Percentiles rank a stretch among this genome's conserved stretches.
Conservation (phyloP, 2,797 vertebrate genomes). For the Anguilla megastoma region DNA sequence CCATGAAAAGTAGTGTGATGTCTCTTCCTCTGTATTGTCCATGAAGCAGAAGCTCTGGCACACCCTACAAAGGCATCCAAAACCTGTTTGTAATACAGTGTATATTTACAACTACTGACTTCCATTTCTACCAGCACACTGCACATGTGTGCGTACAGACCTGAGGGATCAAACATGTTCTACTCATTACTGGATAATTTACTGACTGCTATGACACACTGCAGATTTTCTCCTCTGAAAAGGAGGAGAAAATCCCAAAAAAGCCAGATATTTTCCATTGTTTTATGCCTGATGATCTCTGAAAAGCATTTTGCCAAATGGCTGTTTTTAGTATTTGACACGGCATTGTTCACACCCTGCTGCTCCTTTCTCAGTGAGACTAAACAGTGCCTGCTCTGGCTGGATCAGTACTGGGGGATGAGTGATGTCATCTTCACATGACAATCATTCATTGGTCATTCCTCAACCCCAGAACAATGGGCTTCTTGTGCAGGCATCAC, state of each 20-base stretch:
- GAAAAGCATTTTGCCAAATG: neutral
- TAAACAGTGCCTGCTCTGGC: neutral
- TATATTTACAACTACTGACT: neutral
- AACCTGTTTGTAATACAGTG: conserved; percentile 6
- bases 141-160: neutral
- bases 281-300: neutral
- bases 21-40: neutral
- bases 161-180: neutral
- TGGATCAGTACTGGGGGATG: neutral
- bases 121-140: conserved; percentile 14
- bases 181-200: neutral
- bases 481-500: neutral
- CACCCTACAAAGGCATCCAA: neutral
- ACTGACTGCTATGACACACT: neutral
- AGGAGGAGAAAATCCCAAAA: neutral
- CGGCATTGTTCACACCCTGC: neutral
- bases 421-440: conserved; percentile 32
- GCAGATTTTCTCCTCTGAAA: too few species aligned
- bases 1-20: neutral
- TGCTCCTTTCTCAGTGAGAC: neutral
- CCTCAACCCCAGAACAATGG: conserved; percentile 18
- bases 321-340: neutral
- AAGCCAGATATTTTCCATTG: neutral
- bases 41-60: conserved; percentile 1
- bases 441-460: conserved; percentile 15